These are phyloP conservation scores for Uropetala carovei DNA, from an alignment of 2,888 invertebrate species.

Conservation along the genomic window DNA sequence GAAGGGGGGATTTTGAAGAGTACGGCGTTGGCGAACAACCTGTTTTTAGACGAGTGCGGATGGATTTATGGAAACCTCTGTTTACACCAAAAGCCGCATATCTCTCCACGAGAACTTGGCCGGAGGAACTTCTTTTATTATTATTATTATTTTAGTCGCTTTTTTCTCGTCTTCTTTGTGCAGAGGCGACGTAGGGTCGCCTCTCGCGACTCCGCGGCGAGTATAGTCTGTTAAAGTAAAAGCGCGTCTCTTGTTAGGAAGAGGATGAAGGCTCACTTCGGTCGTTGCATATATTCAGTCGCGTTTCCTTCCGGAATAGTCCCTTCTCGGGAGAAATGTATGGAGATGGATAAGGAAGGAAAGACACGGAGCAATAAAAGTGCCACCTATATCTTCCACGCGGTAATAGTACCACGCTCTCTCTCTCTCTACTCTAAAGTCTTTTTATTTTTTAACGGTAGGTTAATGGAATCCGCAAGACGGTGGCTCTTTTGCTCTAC, in stretches of 20 bases:
- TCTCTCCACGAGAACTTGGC: not conserved
- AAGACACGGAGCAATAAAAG: not conserved
- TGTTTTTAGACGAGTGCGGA: slow-evolving; percentile 14
- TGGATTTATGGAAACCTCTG: slow-evolving; percentile 35
- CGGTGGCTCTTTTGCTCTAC: not conserved
- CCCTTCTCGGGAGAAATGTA: not conserved
- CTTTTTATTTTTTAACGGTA: not conserved
- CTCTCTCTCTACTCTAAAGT: not conserved
- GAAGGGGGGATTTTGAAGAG: slow-evolving; percentile 1
- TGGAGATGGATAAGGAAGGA: not conserved
- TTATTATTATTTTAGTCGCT: not conserved
- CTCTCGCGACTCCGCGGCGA: too few relatives aligned
- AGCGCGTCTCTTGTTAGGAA: too few relatives aligned
- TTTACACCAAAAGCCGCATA: slow-evolving; percentile 13
- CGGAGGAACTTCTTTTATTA: not conserved
- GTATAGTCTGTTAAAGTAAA: too few relatives aligned
- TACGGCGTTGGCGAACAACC: slow-evolving; percentile 12
- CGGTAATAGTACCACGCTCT: not conserved
- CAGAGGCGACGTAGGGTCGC: too few relatives aligned
- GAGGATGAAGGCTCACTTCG: too few relatives aligned
- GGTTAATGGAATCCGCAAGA: not conserved
- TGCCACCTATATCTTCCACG: not conserved
- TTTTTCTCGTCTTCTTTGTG: not conserved
- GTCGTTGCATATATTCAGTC: too few relatives aligned
- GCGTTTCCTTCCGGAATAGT: not conserved